Evolutionary conservation across 2,113 vertebrate genomes (phyloP), one percentile per base, ranked within the genome.

Genomic region (Tympanuchus pallidicinctus): DNA sequence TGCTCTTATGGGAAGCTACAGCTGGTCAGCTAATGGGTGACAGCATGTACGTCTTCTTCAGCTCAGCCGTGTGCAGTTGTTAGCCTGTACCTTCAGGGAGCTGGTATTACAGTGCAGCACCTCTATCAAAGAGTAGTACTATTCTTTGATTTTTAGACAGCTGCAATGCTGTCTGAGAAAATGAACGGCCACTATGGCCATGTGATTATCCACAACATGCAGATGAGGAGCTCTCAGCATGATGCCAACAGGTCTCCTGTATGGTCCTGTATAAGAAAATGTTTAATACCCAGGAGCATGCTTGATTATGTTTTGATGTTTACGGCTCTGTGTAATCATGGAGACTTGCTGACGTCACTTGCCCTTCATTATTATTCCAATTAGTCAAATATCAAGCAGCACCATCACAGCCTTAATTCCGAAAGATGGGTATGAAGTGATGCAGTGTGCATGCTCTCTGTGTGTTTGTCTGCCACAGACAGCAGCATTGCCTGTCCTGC

Each of bases 61-160:
- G 2, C 28, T 50, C 38, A 75, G 47, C 74, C 84, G 70, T 0
- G 1, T 28, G 32, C 21, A 0, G 0, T 38, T 59, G 12, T 10
- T 48, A 52, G 12, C 38, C 17, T 56, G 38, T 50, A 28, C 28
- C 63, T 79, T 45, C 5, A 4, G 48, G 47, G 81, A 75, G 13
- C 7, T 42, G 40, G 6, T 67, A 36, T 10, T 56, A 27, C 40
- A 4, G 1, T 4, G 14, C 10, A 66, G 52, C 14, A 25, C 27
- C 20, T 71, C 11, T 28, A 64, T 34, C 34, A 45, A 10, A 67
- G 30, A 11, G 20, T 34, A 11, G 19, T 43, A 28, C 36, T 71
- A 18, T 30, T 15, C 30, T 78, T 88, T 69, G 5, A 40, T 84
- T 52, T 63, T 57, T 36, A 4, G 65, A 34, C 4, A 60, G 18